Evolutionary conservation across 2,797 vertebrate genomes (phyloP), one percentile per base, ranked within the genome.

Genomic region (Hyperoplus lanceolatus): DNA sequence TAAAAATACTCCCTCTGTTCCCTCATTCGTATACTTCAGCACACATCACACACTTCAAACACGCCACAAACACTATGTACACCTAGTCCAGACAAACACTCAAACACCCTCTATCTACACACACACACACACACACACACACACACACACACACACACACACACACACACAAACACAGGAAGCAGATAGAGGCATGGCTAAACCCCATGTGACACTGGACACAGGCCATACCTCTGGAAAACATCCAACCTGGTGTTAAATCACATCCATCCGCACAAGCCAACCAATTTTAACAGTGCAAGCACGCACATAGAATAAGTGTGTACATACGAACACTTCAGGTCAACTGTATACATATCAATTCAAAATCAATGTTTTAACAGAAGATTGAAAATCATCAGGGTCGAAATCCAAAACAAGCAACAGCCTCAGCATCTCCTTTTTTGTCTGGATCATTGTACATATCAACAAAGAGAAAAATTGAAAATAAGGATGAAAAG

Each of bases 1-100:
- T 77, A 84, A 84, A 82, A 63, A 83, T 50, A 81, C 45, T 59
- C 72, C 45, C 43, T 55, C 65, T 74, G 65, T 81, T 83, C 57
- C 61, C 46, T 63, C 68, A 67, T 69, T 73, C 54, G 73, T 43
- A 53, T 76, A 29, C 29, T 68, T 75, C 70, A 75, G 55, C 61
- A 79, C 41, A 66, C n/a, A n/a, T 57, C 51, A 76, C 63, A 70
- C 63, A 53, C 13, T 13, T 71, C 81, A 82, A 42, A 77, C 68
- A 68, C 70, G 4, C 49, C 41, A 16, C 50, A 4, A 18, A 46
- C 50, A 63, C 46, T 29, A 29, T 29, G 29, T 29, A 29, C 29
- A 29, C 29, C 29, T 29, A 29, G 29, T 29, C 29, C 29, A 29
- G 29, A 29, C 61, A 70, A 62, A 60, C 21, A 16, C 51, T 55